Conservation (phyloP, 1,140 invertebrate genomes). For the Oryzaephilus surinamensis region DNA sequence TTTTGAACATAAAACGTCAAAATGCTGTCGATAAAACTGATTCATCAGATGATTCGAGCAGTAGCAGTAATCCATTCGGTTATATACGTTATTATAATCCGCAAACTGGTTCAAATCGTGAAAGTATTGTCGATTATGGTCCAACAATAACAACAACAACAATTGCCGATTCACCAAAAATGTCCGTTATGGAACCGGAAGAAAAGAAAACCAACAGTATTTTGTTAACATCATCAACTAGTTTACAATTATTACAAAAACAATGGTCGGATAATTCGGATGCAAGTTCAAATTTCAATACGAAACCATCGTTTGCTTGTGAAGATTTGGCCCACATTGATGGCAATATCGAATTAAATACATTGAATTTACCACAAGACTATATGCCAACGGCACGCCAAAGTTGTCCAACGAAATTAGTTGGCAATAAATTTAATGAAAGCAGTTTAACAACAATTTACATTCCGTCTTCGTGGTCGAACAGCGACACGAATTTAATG, state of each 20-base stretch:
- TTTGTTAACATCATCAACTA: constrained; percentile 39
- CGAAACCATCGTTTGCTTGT: constrained; percentile 45
- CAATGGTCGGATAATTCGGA: constrained; percentile 48
- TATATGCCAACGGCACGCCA: constrained; percentile 27
- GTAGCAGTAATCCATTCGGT: constrained; percentile 46
- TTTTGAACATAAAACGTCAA: constrained; percentile 39
- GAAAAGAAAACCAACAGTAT: constrained; percentile 27
- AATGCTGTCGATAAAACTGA: constrained; percentile 43
- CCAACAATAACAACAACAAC: constrained; percentile 2
- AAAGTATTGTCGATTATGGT: constrained; percentile 42
- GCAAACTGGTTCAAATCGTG: constrained; percentile 29
- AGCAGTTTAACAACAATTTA: constrained; percentile 42
- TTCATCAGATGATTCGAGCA: constrained; percentile 23
- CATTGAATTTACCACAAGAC: constrained; percentile 11
- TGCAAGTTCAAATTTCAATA: constrained; percentile 43
- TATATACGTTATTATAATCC: constrained; percentile 52
- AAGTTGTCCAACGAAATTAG: constrained; percentile 43
- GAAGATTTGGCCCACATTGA: constrained; percentile 53
- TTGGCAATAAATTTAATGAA: constrained; percentile 45
- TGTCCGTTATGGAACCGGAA: constrained; percentile 14
- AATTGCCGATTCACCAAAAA: no score
- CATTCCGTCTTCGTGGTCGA: constrained; percentile 41
- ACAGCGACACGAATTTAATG: constrained; percentile 32
- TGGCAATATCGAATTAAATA: constrained; percentile 38
- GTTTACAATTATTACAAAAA: constrained; percentile 33